phyloP scores from a whole-genome alignment of 2,797 vertebrate species.

The Typhlichthys subterraneus region DNA sequence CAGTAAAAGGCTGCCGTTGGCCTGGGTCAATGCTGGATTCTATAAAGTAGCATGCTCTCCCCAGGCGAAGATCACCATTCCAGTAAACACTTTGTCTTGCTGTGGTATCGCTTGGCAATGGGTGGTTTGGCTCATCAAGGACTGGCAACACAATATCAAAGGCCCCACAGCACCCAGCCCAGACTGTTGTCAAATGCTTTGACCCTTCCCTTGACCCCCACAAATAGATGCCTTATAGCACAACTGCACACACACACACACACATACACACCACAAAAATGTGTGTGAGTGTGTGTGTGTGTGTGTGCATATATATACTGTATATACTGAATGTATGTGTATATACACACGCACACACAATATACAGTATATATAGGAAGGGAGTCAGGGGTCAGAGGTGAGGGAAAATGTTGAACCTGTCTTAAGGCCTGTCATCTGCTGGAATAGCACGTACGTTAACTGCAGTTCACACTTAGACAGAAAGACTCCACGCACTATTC shows the following conservation, averaged over 20 bases:
- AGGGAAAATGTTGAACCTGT: too few relatives aligned
- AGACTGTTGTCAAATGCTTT: too few relatives aligned
- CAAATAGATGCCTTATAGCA: too few relatives aligned
- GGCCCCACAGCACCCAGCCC: slow-evolving; percentile 16
- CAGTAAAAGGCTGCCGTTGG: slow-evolving; percentile 18
- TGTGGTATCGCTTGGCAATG: slow-evolving; percentile 11
- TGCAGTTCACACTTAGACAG: neutral
- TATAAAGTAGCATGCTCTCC: neutral
- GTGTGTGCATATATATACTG: too few relatives aligned
- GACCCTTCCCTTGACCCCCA: too few relatives aligned
- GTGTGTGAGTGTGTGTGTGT: neutral
- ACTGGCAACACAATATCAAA: slow-evolving; percentile 23
- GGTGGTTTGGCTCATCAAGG: neutral
- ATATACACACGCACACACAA: neutral
- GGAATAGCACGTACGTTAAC: too few relatives aligned
- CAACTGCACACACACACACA: too few relatives aligned
- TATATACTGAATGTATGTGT: neutral
- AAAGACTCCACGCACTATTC: neutral
- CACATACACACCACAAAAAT: too few relatives aligned
- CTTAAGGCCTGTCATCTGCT: too few relatives aligned
- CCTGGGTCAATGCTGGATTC: slow-evolving; percentile 10
- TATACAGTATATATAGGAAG: too few relatives aligned
- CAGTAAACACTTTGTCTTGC: slow-evolving; percentile 3
- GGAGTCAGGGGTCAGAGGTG: too few relatives aligned
- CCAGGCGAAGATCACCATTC: slow-evolving; percentile 14